phyloP scores from a whole-genome alignment of 2,113 vertebrate genomes.

The Motacilla tschutschensis region DNA sequence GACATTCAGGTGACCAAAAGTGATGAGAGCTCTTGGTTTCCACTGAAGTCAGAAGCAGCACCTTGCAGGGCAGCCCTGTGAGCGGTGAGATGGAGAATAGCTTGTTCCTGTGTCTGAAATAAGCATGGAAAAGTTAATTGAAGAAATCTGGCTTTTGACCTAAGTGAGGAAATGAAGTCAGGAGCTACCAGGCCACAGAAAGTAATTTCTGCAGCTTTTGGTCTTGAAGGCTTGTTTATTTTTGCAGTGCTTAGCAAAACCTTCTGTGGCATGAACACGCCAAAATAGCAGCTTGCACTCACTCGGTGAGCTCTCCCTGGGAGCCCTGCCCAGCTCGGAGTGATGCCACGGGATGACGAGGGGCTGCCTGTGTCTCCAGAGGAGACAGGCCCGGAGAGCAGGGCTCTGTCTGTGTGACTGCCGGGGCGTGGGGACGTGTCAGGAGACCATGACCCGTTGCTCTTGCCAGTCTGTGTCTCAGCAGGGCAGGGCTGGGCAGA shows the following conservation, averaged over 20 bases:
- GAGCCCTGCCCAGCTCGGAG: neutral
- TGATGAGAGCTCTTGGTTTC: neutral
- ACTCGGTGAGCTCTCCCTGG: slow-evolving; percentile 53
- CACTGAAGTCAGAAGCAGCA: neutral
- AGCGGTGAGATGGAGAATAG: slow-evolving; percentile 30
- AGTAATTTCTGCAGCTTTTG: slow-evolving; percentile 48
- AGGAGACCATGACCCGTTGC: neutral
- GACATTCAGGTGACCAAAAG: neutral
- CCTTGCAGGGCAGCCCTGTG: slow-evolving; percentile 60
- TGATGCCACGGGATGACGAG: neutral
- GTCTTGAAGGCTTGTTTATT: slow-evolving; percentile 52
- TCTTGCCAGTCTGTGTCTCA: neutral
- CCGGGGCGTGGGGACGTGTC: accelerated
- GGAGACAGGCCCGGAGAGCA: neutral
- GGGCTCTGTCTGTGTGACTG: neutral
- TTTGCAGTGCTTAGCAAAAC: slow-evolving; percentile 44
- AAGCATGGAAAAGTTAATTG: slow-evolving; percentile 25
- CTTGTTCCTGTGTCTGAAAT: slow-evolving; percentile 38
- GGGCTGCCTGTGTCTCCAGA: neutral
- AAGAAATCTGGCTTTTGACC: slow-evolving; percentile 56
- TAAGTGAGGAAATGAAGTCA: slow-evolving; percentile 57
- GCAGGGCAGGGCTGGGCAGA: neutral
- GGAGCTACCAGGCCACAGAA: slow-evolving; percentile 49
- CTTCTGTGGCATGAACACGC: slow-evolving; percentile 41
- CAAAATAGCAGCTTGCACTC: slow-evolving; percentile 69